These are phyloP conservation scores for Luperina testacea DNA, from an alignment of 2,888 invertebrate species.

Conservation along the genomic window DNA sequence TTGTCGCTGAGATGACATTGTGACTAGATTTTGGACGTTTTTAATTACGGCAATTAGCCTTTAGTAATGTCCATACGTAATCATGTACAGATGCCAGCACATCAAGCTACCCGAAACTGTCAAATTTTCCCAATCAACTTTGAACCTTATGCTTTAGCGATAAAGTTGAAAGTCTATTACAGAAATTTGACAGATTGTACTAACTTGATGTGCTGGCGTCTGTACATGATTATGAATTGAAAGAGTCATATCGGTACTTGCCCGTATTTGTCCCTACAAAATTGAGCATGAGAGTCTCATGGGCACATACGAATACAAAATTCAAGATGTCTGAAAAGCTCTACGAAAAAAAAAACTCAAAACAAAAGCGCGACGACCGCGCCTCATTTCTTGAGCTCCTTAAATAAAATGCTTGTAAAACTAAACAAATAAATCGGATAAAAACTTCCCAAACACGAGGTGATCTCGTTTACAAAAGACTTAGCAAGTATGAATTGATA, in stretches of 20 bases:
- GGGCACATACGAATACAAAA: not conserved
- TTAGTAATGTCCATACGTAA: not conserved
- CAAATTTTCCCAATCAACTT: no score
- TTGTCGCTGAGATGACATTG: no score
- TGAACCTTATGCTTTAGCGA: no score
- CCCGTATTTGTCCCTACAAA: not conserved
- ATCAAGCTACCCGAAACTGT: no score
- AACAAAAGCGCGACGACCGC: not conserved
- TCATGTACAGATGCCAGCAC: no score
- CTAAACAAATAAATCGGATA: slow-evolving; percentile 35
- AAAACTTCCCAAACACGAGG: slow-evolving; percentile 7
- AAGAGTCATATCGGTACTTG: not conserved
- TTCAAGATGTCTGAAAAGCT: slow-evolving; percentile 8
- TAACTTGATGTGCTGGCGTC: no score
- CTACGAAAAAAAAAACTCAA: not conserved
- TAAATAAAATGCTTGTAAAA: slow-evolving; percentile 11
- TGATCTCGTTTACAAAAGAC: slow-evolving; percentile 36
- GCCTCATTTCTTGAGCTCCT: slow-evolving; percentile 5
- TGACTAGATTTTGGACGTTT: no score
- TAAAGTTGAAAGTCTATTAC: no score
- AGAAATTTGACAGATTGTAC: no score
- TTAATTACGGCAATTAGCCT: no score
- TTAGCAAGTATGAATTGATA: slow-evolving; percentile 25
- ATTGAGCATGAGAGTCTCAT: not conserved
- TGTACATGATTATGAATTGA: not conserved